Evolutionary conservation across 2,797 vertebrate species (phyloP), one percentile per base, ranked within the genome.

Genomic region (Buphagus erythrorhynchus): DNA sequence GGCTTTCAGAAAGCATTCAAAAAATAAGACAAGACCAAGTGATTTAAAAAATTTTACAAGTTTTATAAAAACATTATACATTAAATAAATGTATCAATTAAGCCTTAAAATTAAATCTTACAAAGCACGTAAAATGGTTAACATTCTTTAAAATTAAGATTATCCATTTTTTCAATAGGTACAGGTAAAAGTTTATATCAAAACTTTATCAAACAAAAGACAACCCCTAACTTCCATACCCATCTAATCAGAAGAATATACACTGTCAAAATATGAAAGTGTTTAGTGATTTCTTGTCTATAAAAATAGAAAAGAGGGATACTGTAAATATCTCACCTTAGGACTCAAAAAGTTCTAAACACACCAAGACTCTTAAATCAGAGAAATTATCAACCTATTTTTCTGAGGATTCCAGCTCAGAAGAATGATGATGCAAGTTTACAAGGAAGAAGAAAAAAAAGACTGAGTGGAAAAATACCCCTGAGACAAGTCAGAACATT

Each of bases 11-110:
- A 81, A 62, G 36, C 16, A 66, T 79, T 87, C 26, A 54, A 61
- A 92, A 87, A 74, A 68, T 4, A 43, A 81, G 51, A 92, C 72
- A 86, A 31, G 17, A 52, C 17, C 46, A 80, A 29, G 6, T 66
- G 38, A 65, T 73, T 96, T 95, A 24, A 75, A 86, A 96, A 95
- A 79, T 61, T 80, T 69, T 57, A n/a, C 54, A 88, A 38, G 31
- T 65, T 98, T 98, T 97, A 97, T 97, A 97, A 96, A 93, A 98
- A 93, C 9, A 36, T 93, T 71, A 71, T 80, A 95, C 72, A 97
- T 75, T 73, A 87, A 81, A 96, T 97, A 86, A 96, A 90, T 83
- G 77, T 77, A 59, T 28, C 77, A 95, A 90, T 87, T 90, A 31
- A 92, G 90, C 51, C 54, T 86, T 96, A 95, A 83, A 94, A 97